Evolutionary conservation across 2,888 invertebrate species (phyloP).

Genomic region (Xanthia togata): DNA sequence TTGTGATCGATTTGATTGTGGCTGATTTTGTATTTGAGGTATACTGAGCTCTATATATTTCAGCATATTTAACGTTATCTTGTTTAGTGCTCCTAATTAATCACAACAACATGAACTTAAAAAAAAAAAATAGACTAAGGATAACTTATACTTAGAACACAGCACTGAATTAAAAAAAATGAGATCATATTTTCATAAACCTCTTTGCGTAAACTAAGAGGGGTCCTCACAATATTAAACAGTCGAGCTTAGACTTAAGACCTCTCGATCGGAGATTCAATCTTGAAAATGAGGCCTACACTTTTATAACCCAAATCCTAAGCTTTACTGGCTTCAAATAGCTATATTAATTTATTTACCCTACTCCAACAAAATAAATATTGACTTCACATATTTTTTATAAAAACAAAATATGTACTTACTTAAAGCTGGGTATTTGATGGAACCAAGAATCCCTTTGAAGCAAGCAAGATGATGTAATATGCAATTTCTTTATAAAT

Average conservation of each 20-base stretch:
- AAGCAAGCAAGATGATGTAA: slow-evolving; percentile 44
- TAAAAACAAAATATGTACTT: slow-evolving; percentile 39
- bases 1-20: background rate
- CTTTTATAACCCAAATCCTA: slow-evolving; percentile 23
- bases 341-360: slow-evolving; percentile 29
- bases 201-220: slow-evolving; percentile 23
- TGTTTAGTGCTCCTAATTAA: background rate
- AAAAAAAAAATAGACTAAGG: background rate
- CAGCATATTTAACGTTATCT: background rate
- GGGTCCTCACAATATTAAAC: background rate
- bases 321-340: slow-evolving; percentile 26
- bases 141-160: too few relatives aligned
- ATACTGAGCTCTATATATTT: background rate
- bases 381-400: slow-evolving; percentile 32
- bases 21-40: background rate
- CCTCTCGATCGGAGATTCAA: slow-evolving; percentile 11
- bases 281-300: slow-evolving; percentile 11
- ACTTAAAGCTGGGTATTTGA: slow-evolving; percentile 24
- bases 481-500: slow-evolving; percentile 62
- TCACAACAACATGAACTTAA: background rate
- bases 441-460: slow-evolving; percentile 55
- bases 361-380: slow-evolving; percentile 35
- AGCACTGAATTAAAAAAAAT: too few relatives aligned
- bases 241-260: background rate
- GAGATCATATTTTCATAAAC: slow-evolving; percentile 14